These are phyloP conservation scores for Vulpes ferrilata DNA, from an alignment of 2,113 vertebrate genomes.

Conservation along the genomic window DNA sequence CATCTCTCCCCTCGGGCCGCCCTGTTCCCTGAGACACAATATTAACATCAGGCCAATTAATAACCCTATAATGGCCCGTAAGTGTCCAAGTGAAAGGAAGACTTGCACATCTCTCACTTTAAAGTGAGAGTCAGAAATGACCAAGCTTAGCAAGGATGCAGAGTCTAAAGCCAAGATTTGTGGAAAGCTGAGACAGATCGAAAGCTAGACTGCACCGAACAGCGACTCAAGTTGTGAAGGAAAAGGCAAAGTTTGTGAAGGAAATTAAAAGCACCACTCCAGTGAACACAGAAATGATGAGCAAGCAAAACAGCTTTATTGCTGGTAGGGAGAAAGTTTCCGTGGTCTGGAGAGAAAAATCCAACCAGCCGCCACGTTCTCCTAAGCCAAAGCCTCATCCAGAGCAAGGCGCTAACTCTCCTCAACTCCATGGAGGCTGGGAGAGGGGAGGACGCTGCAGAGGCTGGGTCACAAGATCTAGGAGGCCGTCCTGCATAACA, in stretches of 20 bases:
- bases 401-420: background rate
- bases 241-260: background rate
- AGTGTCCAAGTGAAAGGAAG: background rate
- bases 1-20: background rate
- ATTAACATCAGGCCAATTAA: background rate
- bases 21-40: background rate
- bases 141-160: background rate
- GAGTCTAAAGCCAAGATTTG: background rate
- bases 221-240: background rate
- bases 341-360: background rate
- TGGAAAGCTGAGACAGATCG: background rate
- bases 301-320: background rate
- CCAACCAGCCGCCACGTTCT: background rate
- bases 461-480: background rate
- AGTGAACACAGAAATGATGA: background rate
- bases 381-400: background rate
- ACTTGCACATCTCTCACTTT: background rate
- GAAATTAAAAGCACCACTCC: background rate
- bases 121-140: background rate
- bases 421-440: background rate
- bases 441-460: background rate
- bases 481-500: background rate
- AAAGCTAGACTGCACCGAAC: background rate
- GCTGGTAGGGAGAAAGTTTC: background rate
- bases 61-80: background rate